Conservation (phyloP, 1,140 invertebrate genomes). For the Drosophila eugracilis region DNA sequence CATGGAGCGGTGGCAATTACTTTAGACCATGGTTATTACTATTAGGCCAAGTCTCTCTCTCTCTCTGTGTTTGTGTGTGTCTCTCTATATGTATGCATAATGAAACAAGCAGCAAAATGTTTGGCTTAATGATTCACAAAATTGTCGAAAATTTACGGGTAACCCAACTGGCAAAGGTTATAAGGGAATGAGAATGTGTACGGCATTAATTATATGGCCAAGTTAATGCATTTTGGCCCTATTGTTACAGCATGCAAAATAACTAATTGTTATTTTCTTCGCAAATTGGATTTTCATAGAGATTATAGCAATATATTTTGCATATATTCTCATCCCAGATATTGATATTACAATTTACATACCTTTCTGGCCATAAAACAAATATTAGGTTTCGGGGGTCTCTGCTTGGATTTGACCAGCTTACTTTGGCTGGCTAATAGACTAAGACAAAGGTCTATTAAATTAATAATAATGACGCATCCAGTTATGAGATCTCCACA, state of each 20-base stretch:
- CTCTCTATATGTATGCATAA: slow-evolving; percentile 44
- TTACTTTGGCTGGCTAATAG: slow-evolving; percentile 14
- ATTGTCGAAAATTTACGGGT: slow-evolving; percentile 71
- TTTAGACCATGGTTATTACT: slow-evolving; percentile 55
- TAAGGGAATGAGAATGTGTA: slow-evolving; percentile 7
- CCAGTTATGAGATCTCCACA: slow-evolving; percentile 10
- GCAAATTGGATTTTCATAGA: slow-evolving; percentile 75
- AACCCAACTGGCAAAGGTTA: slow-evolving; percentile 25
- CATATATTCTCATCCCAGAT: slow-evolving; percentile 22
- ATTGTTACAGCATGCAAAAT: slow-evolving; percentile 53
- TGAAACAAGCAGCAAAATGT: slow-evolving; percentile 78
- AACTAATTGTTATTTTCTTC: slow-evolving; percentile 79
- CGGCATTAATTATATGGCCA: slow-evolving; percentile 58
- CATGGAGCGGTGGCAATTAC: slow-evolving; percentile 79
- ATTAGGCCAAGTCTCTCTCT: slow-evolving; percentile 32
- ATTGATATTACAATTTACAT: slow-evolving; percentile 43
- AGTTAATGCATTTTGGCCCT: slow-evolving; percentile 71
- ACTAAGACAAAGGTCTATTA: slow-evolving; percentile 21
- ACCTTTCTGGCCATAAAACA: slow-evolving; percentile 5
- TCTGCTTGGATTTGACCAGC: not conserved
- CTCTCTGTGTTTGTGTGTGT: slow-evolving; percentile 16
- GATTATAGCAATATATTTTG: slow-evolving; percentile 50
- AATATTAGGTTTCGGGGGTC: slow-evolving; percentile 23
- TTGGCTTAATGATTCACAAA: slow-evolving; percentile 80
- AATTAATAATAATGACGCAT: slow-evolving; percentile 43